A percentile compares a stretch with the other conserved stretches of the same genome.
Conservation (phyloP, 1,140 invertebrate genomes). For the Hesperophylax magnus region DNA sequence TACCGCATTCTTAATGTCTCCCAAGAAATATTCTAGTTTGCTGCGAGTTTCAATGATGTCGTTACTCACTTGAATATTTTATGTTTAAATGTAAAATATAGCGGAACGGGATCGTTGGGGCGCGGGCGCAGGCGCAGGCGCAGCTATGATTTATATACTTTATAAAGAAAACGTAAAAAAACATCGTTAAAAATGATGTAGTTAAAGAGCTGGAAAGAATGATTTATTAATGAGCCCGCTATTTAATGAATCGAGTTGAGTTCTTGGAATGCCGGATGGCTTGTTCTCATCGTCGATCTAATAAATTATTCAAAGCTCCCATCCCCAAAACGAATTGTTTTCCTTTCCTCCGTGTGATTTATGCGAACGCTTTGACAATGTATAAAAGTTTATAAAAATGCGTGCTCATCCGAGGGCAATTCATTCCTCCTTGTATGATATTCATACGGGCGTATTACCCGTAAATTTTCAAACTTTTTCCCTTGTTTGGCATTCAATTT, state of each 20-base stretch:
- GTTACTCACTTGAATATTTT: neutral
- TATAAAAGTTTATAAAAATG: slow-evolving; percentile 20
- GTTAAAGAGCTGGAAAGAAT: too few relatives aligned
- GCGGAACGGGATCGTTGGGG: too few relatives aligned
- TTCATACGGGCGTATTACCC: slow-evolving; percentile 37
- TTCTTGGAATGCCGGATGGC: too few relatives aligned
- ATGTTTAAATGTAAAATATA: too few relatives aligned
- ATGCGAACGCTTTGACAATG: slow-evolving; percentile 25
- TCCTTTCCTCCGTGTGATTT: slow-evolving; percentile 19
- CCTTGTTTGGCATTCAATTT: slow-evolving; percentile 54
- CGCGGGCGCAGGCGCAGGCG: too few relatives aligned
- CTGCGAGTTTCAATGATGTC: slow-evolving; percentile 5
- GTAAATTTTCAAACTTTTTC: slow-evolving; percentile 48
- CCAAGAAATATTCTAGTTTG: slow-evolving; percentile 13
- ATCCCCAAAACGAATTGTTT: slow-evolving; percentile 16
- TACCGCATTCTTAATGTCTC: slow-evolving; percentile 31
- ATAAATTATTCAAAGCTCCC: slow-evolving; percentile 19
- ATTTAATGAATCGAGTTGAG: too few relatives aligned
- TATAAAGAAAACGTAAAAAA: too few relatives aligned
- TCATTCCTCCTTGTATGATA: slow-evolving; percentile 41
- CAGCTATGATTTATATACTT: too few relatives aligned
- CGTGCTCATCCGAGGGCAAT: slow-evolving; percentile 26
- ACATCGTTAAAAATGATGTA: too few relatives aligned
- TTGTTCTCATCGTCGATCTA: neutral
- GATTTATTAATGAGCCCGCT: too few relatives aligned